Conservation (phyloP, 2,888 invertebrate genomes). For the Artemia sinica region DNA sequence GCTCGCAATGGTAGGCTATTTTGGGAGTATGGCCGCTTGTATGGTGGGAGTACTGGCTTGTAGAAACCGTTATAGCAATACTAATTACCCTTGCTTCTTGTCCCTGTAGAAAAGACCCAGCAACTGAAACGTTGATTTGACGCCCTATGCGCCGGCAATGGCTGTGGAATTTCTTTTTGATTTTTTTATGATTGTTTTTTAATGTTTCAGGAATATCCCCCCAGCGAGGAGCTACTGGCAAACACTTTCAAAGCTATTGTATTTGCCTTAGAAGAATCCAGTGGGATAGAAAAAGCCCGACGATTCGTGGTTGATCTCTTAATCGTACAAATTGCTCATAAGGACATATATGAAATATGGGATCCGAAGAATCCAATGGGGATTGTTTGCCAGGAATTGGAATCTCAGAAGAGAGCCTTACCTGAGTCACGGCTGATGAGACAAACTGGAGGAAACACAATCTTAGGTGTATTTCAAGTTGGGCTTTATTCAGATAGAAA, state of each 20-base stretch:
- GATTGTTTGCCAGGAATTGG: slow-evolving; percentile 46
- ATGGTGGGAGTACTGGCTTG: no score
- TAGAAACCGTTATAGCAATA: no score
- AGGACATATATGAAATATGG: slow-evolving; percentile 71
- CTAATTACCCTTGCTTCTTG: no score
- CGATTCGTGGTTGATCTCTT: slow-evolving; percentile 71
- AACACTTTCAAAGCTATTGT: slow-evolving; percentile 63
- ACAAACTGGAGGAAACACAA: slow-evolving; percentile 55
- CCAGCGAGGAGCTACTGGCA: slow-evolving; percentile 44
- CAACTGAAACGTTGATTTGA: no score
- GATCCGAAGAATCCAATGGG: slow-evolving; percentile 56
- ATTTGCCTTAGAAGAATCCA: slow-evolving; percentile 50
- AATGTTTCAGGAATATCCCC: slow-evolving; percentile 48
- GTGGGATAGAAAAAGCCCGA: slow-evolving; percentile 46
- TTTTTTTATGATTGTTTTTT: slow-evolving; percentile 10
- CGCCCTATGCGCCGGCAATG: no score
- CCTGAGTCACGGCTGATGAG: slow-evolving; percentile 66
- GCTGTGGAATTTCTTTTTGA: no score
- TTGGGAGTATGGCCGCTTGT: no score
- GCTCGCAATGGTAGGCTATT: no score
- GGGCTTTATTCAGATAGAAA: slow-evolving; percentile 68
- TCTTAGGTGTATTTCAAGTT: slow-evolving; percentile 66
- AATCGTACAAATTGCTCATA: slow-evolving; percentile 55
- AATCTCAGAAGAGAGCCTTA: slow-evolving; percentile 39
- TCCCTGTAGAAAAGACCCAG: no score